These are phyloP conservation scores for Baronia brevicornis DNA, from an alignment of 2,888 invertebrate species.

Conservation along the genomic window DNA sequence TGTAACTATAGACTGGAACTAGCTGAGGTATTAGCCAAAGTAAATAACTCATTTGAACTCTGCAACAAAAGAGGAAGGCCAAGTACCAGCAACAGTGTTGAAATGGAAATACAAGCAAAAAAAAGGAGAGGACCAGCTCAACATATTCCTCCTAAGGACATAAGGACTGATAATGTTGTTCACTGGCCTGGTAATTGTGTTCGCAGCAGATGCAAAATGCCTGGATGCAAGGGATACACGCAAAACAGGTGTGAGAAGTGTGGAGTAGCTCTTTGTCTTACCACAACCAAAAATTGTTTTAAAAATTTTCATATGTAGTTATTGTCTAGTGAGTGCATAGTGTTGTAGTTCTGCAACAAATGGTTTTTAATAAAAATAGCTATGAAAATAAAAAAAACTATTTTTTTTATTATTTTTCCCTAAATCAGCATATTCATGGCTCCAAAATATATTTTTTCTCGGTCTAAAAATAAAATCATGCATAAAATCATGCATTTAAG, in stretches of 20 bases:
- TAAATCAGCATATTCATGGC: conserved; percentile 22
- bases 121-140: conserved; percentile 29
- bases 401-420: conserved; percentile 20
- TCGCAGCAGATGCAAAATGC: conserved; percentile 36
- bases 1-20: conserved; percentile 31
- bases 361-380: conserved; percentile 22
- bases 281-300: conserved; percentile 32
- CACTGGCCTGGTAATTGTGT: conserved; percentile 39
- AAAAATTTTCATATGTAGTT: conserved; percentile 31
- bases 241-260: conserved; percentile 35
- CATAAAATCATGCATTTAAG: too few species aligned
- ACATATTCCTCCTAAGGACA: conserved; percentile 33
- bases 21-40: conserved; percentile 32
- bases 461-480: conserved; percentile 25
- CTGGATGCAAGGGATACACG: conserved; percentile 37
- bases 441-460: conserved; percentile 28
- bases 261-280: conserved; percentile 32
- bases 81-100: conserved; percentile 28
- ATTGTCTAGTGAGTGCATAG: conserved; percentile 24
- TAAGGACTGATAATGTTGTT: conserved; percentile 36
- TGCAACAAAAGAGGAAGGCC: conserved; percentile 32
- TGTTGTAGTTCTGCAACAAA: conserved; percentile 25
- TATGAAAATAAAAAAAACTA: conserved; percentile 21
- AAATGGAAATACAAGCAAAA: conserved; percentile 29
- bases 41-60: conserved; percentile 27